Evolutionary conservation across 2,888 invertebrate genomes (phyloP).

Genomic region (Drosophila fungiperda): DNA sequence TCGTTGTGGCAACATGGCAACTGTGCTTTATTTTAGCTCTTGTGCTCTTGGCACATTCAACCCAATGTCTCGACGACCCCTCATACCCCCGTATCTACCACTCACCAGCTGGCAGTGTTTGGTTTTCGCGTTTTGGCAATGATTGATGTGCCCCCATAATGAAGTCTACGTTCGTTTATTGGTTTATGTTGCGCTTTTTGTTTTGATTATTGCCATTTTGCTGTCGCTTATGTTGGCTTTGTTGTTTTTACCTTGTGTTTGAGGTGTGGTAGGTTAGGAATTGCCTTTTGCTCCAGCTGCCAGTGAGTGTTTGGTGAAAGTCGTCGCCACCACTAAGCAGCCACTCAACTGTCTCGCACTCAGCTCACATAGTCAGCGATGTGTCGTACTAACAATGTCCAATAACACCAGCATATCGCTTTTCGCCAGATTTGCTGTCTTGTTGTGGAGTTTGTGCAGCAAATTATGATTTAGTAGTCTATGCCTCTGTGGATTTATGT

Average conservation of each 20-base stretch:
- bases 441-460: constrained; percentile 38
- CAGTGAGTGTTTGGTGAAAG: constrained; percentile 45
- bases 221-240: constrained; percentile 57
- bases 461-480: constrained; percentile 54
- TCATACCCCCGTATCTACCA: neutral
- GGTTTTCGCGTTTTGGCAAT: constrained; percentile 67
- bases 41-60: constrained; percentile 58
- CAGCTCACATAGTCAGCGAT: constrained; percentile 6
- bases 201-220: constrained; percentile 77
- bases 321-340: constrained; percentile 23
- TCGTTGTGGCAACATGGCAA: constrained; percentile 47
- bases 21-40: constrained; percentile 38
- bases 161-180: constrained; percentile 68
- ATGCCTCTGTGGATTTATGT: constrained; percentile 7
- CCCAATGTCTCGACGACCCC: constrained; percentile 32
- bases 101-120: constrained; percentile 1
- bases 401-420: constrained; percentile 21
- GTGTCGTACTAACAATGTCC: constrained; percentile 40
- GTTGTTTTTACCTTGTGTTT: constrained; percentile 22
- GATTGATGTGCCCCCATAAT: constrained; percentile 74
- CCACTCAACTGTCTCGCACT: constrained; percentile 25
- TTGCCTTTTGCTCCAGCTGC: constrained; percentile 19
- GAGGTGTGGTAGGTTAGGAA: constrained; percentile 76
- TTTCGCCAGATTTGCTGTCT: constrained; percentile 33
- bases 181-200: constrained; percentile 71